phyloP scores from a whole-genome alignment of 2,888 invertebrate species.

The Andrena praecox region DNA sequence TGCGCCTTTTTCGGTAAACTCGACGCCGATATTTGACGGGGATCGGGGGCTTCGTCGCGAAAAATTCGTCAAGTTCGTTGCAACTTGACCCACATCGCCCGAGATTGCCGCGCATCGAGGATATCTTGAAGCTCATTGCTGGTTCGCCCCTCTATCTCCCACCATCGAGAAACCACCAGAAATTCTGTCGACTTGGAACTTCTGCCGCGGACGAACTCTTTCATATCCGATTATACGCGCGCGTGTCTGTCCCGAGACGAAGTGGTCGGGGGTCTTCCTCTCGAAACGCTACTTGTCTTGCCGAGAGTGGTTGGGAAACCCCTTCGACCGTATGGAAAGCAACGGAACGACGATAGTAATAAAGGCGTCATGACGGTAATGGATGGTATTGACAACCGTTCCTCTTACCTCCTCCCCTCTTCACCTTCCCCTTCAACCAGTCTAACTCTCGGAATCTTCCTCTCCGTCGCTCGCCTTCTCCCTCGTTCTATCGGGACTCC shows the following conservation, averaged over 20 bases:
- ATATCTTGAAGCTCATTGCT: conserved; percentile 15
- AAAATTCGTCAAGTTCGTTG: conserved; percentile 2
- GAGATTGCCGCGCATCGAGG: conserved; percentile 25
- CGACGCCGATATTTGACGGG: not conserved
- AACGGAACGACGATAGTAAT: conserved; percentile 61
- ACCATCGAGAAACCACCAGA: conserved; percentile 18
- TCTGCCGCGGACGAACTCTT: conserved; percentile 53
- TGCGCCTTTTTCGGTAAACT: not conserved
- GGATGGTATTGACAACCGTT: conserved; percentile 71
- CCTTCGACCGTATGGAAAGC: conserved; percentile 49
- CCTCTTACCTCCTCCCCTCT: conserved; percentile 7
- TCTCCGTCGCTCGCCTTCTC: not conserved
- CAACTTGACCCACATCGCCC: conserved; percentile 17
- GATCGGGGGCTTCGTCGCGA: not conserved
- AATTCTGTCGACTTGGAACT: conserved; percentile 48
- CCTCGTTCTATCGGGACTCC: conserved; percentile 6
- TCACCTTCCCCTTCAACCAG: not conserved
- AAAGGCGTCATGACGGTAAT: conserved; percentile 70
- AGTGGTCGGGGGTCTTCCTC: conserved; percentile 31
- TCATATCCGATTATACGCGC: conserved; percentile 53
- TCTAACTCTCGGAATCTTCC: conserved; percentile 31
- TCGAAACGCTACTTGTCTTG: conserved; percentile 35
- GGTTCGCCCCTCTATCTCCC: not conserved
- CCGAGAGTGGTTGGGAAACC: conserved; percentile 41
- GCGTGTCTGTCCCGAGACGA: conserved; percentile 35